phyloP scores from a whole-genome alignment of 2,888 invertebrate species.

The Euplagia quadripunctaria region DNA sequence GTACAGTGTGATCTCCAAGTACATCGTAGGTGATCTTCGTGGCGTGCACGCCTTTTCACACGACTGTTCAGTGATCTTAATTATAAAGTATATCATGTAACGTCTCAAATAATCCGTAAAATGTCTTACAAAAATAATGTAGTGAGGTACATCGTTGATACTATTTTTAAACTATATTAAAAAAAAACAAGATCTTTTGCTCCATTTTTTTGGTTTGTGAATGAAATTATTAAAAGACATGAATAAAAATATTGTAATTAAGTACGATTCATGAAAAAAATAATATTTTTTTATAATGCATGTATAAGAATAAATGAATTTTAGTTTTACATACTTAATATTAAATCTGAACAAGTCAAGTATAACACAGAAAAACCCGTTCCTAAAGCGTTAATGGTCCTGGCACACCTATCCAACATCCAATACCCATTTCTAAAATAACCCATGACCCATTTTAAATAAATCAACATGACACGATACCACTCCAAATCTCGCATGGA shows the following conservation, averaged over 20 bases:
- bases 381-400: not conserved
- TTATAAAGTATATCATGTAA: not conserved
- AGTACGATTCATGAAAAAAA: not conserved
- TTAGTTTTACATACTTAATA: not conserved
- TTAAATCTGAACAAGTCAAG: not conserved
- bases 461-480: not conserved
- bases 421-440: not conserved
- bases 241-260: not conserved
- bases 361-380: not conserved
- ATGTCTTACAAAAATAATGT: not conserved
- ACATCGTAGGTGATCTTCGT: not conserved
- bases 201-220: constrained; percentile 10
- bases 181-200: not conserved
- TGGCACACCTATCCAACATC: not conserved
- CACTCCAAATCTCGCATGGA: not conserved
- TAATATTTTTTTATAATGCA: constrained; percentile 1
- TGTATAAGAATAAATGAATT: not conserved
- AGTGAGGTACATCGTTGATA: not conserved
- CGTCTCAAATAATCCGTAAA: constrained; percentile 5
- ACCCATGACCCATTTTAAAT: not conserved
- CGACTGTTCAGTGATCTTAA: not conserved
- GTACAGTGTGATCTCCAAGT: not conserved
- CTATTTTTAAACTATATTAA: constrained; percentile 1
- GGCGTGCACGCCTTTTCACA: no score
- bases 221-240: not conserved